phyloP scores from a whole-genome alignment of 2,888 invertebrate genomes.

The Mycalesis mineus region DNA sequence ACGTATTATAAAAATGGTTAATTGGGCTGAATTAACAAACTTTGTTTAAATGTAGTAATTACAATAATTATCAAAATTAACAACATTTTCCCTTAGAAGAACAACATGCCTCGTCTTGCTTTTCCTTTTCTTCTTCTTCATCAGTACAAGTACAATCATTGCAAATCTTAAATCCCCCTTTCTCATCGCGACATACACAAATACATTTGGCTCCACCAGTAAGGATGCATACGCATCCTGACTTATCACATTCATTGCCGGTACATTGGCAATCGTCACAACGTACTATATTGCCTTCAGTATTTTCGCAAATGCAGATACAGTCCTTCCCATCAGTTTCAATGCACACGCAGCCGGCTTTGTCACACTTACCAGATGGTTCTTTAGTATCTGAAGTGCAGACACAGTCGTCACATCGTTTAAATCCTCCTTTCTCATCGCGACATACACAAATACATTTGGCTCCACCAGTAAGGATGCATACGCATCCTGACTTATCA shows the following conservation, averaged over 20 bases:
- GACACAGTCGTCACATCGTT: slow-evolving; percentile 36
- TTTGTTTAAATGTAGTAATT: too few relatives aligned
- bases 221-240: slow-evolving; percentile 36
- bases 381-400: slow-evolving; percentile 22
- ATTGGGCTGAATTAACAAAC: background rate
- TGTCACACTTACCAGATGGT: slow-evolving; percentile 28
- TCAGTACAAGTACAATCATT: background rate
- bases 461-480: slow-evolving; percentile 33
- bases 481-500: slow-evolving; percentile 32
- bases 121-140: background rate
- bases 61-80: too few relatives aligned
- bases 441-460: slow-evolving; percentile 33
- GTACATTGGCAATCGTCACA: slow-evolving; percentile 40
- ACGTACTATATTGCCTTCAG: slow-evolving; percentile 29
- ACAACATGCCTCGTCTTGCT: background rate
- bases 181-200: slow-evolving; percentile 29
- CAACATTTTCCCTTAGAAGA: background rate
- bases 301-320: slow-evolving; percentile 32
- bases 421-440: slow-evolving; percentile 31
- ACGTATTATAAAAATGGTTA: too few relatives aligned
- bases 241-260: slow-evolving; percentile 7
- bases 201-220: slow-evolving; percentile 33
- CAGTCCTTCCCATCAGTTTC: slow-evolving; percentile 26
- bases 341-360: slow-evolving; percentile 36
- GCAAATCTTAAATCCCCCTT: slow-evolving; percentile 21